phyloP scores from a whole-genome alignment of 2,797 vertebrate species.

The Sitta carolinensis region DNA sequence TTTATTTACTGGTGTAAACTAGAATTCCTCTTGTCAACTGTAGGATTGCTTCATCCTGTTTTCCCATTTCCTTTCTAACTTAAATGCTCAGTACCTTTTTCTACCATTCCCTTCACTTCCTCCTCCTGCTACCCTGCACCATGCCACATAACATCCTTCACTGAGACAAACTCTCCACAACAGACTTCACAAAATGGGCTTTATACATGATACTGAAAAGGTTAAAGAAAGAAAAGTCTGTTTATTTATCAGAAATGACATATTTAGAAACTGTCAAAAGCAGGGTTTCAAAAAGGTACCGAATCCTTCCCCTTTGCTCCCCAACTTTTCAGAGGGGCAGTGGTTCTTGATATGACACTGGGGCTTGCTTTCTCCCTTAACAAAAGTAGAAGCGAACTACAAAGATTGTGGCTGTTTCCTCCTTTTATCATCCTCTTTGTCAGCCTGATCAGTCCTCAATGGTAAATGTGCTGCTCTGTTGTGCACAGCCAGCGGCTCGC shows the following conservation, averaged over 20 bases:
- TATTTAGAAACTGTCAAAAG: neutral
- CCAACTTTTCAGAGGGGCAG: neutral
- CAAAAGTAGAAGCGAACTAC: conserved; percentile 51
- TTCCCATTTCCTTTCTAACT: conserved; percentile 23
- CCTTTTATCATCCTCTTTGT: conserved; percentile 79
- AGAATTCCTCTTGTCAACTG: neutral
- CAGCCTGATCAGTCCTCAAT: conserved; percentile 73
- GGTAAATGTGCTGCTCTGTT: conserved; percentile 75
- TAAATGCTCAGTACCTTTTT: neutral
- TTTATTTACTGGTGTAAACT: neutral
- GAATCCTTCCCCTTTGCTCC: neutral
- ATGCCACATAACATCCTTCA: neutral
- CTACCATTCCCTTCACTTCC: neutral
- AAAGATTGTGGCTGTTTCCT: conserved; percentile 67
- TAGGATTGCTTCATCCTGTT: neutral
- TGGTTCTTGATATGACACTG: neutral
- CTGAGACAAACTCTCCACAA: neutral
- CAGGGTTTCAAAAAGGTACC: neutral
- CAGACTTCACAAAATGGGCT: neutral
- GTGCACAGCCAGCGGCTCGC: conserved; percentile 78
- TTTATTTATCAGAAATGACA: neutral
- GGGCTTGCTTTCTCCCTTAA: neutral
- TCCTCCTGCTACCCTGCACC: neutral
- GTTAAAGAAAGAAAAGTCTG: neutral
- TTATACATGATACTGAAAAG: neutral